Evolutionary conservation across 1,140 invertebrate genomes (phyloP).

Genomic region (Drosophila seguyi): DNA sequence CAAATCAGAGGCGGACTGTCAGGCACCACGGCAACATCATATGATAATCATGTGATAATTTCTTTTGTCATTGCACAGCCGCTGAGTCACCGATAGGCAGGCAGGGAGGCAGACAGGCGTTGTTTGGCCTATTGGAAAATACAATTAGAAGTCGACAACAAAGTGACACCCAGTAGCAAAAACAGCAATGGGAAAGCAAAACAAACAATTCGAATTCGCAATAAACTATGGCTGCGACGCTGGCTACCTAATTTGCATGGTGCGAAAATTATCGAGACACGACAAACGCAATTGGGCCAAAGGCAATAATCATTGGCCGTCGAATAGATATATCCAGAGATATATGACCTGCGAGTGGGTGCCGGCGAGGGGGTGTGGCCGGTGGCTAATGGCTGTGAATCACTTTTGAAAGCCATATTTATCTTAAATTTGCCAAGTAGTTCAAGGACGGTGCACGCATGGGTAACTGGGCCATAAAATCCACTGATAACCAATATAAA

Average conservation of each 20-base stretch:
- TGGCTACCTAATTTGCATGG: constrained; percentile 61
- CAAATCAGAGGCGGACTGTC: constrained; percentile 19
- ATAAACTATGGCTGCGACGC: constrained; percentile 41
- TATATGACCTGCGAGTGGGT: constrained; percentile 14
- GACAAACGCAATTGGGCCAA: constrained; percentile 65
- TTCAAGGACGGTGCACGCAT: constrained; percentile 21
- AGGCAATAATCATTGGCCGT: constrained; percentile 22
- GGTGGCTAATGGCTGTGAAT: constrained; percentile 10
- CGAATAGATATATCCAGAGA: constrained; percentile 10
- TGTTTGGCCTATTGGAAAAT: constrained; percentile 51
- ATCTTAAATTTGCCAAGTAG: constrained; percentile 24
- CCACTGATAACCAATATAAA: constrained; percentile 20
- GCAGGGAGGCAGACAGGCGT: not conserved
- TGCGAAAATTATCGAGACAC: constrained; percentile 73
- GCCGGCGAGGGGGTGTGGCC: constrained; percentile 23
- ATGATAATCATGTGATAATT: constrained; percentile 80
- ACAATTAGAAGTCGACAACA: constrained; percentile 57
- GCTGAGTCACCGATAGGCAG: constrained; percentile 50
- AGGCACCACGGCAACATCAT: constrained; percentile 24
- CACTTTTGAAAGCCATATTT: constrained; percentile 17
- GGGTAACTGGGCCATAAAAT: constrained; percentile 7
- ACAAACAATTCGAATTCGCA: constrained; percentile 58
- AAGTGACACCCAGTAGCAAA: constrained; percentile 22
- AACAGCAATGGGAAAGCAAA: constrained; percentile 16
- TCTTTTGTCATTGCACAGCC: constrained; percentile 23